Percentiles rank a stretch among this genome's conserved stretches.
Conservation (phyloP, 2,797 vertebrate species). For the Sebastes ruberrimus region DNA sequence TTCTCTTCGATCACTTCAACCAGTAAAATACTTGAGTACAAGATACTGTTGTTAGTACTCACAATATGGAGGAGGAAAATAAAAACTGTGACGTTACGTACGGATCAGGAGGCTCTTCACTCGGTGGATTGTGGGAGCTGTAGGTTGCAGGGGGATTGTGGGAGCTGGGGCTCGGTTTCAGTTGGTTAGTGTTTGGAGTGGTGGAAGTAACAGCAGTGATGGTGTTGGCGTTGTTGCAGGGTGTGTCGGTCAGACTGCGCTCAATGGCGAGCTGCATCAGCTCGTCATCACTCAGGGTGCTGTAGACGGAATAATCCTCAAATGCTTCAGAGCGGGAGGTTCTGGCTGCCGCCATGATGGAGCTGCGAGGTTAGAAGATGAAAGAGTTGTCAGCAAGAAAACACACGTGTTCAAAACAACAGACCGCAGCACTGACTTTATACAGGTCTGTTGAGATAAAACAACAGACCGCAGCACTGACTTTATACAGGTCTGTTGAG, state of each 20-base stretch:
- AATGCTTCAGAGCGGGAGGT: constrained; percentile 66
- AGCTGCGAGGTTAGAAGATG: background rate
- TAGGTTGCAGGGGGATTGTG: constrained; percentile 24
- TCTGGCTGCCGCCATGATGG: constrained; percentile 65
- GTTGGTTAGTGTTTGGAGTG: background rate
- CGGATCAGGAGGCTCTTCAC: constrained; percentile 52
- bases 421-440: background rate
- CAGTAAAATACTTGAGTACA: background rate
- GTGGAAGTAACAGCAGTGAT: background rate
- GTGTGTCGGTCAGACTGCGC: constrained; percentile 84
- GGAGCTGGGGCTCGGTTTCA: background rate
- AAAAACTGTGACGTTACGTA: constrained; percentile 16
- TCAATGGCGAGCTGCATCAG: constrained; percentile 91
- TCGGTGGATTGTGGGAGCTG: constrained; percentile 68
- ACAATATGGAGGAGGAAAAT: background rate
- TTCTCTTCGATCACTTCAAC: no score
- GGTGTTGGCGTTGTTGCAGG: background rate
- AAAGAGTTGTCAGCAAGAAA: background rate
- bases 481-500: background rate
- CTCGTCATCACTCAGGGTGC: constrained; percentile 89
- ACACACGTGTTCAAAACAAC: background rate
- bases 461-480: background rate
- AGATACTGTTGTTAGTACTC: background rate
- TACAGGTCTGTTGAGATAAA: background rate
- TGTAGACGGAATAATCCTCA: constrained; percentile 91